phyloP scores from a whole-genome alignment of 2,797 vertebrate species.

The Platyrinchus mystaceus region DNA sequence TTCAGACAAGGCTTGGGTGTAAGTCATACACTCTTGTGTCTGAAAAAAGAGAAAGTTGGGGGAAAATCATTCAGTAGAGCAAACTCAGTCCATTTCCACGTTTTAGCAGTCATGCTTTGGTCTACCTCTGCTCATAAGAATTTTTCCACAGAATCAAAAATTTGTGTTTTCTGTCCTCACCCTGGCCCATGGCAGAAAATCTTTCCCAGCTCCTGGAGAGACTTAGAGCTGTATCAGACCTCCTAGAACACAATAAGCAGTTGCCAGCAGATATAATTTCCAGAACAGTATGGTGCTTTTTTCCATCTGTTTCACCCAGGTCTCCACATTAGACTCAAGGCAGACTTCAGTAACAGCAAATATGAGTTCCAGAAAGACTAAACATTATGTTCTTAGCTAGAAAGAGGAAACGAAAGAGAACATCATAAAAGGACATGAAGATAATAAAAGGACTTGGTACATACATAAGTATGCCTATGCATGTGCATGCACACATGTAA shows the following conservation, averaged over 20 bases:
- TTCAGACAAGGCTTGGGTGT: not conserved
- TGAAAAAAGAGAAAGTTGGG: not conserved
- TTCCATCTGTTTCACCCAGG: not conserved
- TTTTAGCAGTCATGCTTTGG: not conserved
- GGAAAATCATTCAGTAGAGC: not conserved
- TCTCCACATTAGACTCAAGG: not conserved
- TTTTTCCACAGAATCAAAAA: not conserved
- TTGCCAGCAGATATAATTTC: not conserved
- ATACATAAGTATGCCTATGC: no score
- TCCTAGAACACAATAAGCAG: not conserved
- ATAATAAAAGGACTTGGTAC: not conserved
- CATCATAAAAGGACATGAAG: not conserved
- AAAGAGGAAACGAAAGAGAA: not conserved
- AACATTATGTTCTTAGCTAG: not conserved
- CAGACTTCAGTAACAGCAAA: not conserved
- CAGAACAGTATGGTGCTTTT: not conserved
- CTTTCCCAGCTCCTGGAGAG: not conserved
- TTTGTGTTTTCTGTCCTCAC: not conserved
- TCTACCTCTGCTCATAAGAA: not conserved
- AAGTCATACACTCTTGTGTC: not conserved
- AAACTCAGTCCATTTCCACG: not conserved
- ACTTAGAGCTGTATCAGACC: not conserved
- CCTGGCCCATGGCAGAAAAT: not conserved
- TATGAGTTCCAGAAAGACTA: not conserved
- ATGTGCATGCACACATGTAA: not conserved